phyloP scores from a whole-genome alignment of 2,888 invertebrate species.

The Chymomyza amoena region DNA sequence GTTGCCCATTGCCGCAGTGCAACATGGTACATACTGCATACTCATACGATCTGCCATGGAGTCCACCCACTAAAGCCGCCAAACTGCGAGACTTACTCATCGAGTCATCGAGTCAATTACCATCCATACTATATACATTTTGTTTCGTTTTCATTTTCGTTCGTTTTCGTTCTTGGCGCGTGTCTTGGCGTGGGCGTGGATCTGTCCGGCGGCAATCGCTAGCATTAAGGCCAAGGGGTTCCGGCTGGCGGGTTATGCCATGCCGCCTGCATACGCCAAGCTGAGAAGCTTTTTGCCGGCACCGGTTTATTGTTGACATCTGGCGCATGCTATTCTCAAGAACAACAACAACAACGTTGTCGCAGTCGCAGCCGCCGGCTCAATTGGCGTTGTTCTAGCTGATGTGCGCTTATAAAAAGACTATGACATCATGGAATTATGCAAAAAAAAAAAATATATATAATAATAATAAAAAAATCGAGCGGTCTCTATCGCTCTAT shows the following conservation, averaged over 20 bases:
- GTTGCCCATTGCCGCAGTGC: too few species aligned
- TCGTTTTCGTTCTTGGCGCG: slow-evolving; percentile 56
- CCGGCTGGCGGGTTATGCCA: neutral
- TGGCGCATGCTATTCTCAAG: slow-evolving; percentile 17
- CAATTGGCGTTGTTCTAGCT: slow-evolving; percentile 25
- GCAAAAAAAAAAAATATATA: slow-evolving; percentile 36
- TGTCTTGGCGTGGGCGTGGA: slow-evolving; percentile 67
- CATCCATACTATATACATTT: neutral
- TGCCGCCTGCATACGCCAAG: neutral
- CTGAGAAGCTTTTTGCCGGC: neutral
- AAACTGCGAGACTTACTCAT: neutral
- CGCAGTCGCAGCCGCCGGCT: slow-evolving; percentile 23
- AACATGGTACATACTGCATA: too few species aligned
- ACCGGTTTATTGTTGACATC: slow-evolving; percentile 33
- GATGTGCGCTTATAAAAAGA: slow-evolving; percentile 50
- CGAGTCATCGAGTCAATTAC: neutral
- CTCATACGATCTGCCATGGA: neutral
- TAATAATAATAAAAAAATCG: slow-evolving; percentile 8
- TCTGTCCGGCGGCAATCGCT: slow-evolving; percentile 38
- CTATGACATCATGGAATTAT: slow-evolving; percentile 61
- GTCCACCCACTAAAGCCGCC: neutral
- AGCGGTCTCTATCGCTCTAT: neutral
- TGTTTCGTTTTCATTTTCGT: neutral
- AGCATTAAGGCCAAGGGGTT: neutral
- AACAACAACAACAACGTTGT: neutral